Evolutionary conservation across 2,113 vertebrate species (phyloP).

Genomic region (Tympanuchus pallidicinctus): DNA sequence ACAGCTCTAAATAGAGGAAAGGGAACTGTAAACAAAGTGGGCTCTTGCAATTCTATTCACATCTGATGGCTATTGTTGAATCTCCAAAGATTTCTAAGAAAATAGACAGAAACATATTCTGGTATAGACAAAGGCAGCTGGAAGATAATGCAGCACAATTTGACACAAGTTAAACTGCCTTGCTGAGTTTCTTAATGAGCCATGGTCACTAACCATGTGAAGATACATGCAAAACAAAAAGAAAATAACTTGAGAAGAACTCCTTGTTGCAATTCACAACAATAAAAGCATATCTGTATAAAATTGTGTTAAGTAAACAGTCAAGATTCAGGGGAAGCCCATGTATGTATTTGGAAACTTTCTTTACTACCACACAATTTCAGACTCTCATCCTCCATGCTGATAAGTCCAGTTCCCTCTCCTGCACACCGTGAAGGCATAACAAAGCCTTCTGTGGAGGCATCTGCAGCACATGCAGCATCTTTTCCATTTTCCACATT

Average conservation of each 20-base stretch:
- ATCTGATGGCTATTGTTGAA: not conserved
- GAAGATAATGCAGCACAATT: not conserved
- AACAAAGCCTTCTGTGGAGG: not conserved
- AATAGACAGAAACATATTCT: not conserved
- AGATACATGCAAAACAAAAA: not conserved
- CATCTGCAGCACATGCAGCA: not conserved
- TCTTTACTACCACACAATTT: not conserved
- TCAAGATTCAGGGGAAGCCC: not conserved
- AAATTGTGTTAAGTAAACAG: not conserved
- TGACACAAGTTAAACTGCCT: not conserved
- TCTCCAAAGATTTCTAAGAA: not conserved
- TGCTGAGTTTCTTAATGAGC: not conserved
- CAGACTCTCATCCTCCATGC: not conserved
- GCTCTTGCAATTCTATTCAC: slow-evolving; percentile 9
- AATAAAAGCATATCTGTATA: not conserved
- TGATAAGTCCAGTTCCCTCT: not conserved
- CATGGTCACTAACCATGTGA: not conserved
- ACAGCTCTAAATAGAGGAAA: not conserved
- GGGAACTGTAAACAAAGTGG: not conserved
- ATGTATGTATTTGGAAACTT: not conserved
- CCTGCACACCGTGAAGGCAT: not conserved
- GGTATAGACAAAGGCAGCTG: not conserved
- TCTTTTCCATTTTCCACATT: not conserved
- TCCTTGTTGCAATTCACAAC: not conserved
- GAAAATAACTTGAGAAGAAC: not conserved